phyloP scores from a whole-genome alignment of 2,888 invertebrate genomes.

The Caenorhabditis sp. region DNA sequence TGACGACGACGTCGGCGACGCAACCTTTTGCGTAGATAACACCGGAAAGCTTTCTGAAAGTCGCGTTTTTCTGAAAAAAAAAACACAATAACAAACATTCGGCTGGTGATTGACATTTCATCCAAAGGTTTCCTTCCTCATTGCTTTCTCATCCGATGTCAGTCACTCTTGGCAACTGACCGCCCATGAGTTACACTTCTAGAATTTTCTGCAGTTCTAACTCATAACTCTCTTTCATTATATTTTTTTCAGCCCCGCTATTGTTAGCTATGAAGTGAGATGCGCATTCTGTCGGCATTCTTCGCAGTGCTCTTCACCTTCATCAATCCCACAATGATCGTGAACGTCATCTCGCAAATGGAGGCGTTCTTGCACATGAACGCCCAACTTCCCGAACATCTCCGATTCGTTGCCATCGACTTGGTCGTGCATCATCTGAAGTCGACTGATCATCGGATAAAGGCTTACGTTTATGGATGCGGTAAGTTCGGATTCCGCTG shows the following conservation, averaged over 20 bases:
- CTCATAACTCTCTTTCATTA: background rate
- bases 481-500: too few species aligned
- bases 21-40: constrained; percentile 54
- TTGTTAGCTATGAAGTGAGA: constrained; percentile 62
- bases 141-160: background rate
- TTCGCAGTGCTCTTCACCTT: constrained; percentile 76
- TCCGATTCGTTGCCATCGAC: constrained; percentile 47
- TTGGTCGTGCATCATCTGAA: constrained; percentile 42
- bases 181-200: background rate
- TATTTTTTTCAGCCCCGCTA: constrained; percentile 37
- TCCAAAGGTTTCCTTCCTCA: constrained; percentile 41
- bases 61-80: constrained; percentile 8
- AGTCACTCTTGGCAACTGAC: background rate
- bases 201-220: background rate
- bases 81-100: constrained; percentile 33
- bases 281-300: constrained; percentile 76
- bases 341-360: constrained; percentile 69
- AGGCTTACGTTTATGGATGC: constrained; percentile 53
- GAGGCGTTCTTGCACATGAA: constrained; percentile 60
- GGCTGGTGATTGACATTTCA: constrained; percentile 31
- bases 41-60: constrained; percentile 12
- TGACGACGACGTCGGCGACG: constrained; percentile 33
- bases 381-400: constrained; percentile 52
- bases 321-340: constrained; percentile 76
- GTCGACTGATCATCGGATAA: constrained; percentile 53